Evolutionary conservation across 2,797 vertebrate genomes (phyloP).

Genomic region (Phyllotis vaccarum): DNA sequence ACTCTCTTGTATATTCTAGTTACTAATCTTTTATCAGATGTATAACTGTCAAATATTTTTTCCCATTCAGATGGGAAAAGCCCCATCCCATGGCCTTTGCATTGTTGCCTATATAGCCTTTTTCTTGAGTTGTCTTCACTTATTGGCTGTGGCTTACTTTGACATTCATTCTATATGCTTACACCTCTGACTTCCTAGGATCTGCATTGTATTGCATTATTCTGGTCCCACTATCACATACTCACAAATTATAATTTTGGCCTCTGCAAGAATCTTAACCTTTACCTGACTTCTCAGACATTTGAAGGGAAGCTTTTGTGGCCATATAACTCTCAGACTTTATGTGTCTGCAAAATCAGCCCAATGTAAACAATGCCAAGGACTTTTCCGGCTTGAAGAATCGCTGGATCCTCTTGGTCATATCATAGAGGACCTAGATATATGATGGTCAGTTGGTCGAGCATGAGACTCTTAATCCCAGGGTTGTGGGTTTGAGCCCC

Average conservation of each 20-base stretch:
- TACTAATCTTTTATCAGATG: neutral
- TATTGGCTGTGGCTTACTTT: neutral
- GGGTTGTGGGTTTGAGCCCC: too few relatives aligned
- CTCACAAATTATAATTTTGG: neutral
- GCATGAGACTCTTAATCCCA: too few relatives aligned
- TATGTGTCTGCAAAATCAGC: neutral
- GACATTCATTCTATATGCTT: neutral
- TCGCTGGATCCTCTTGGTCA: neutral
- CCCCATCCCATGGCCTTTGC: neutral
- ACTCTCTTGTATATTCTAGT: neutral
- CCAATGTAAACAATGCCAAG: neutral
- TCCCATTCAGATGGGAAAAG: neutral
- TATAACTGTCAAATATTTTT: neutral
- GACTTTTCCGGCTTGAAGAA: neutral
- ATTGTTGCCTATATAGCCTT: neutral
- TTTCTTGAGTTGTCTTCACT: neutral
- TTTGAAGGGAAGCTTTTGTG: neutral
- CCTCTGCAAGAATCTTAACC: neutral
- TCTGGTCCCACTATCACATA: neutral
- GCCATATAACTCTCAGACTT: neutral
- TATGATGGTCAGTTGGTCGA: neutral
- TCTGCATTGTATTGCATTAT: neutral
- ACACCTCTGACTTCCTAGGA: neutral
- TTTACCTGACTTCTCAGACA: neutral
- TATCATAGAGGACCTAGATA: too few relatives aligned